Evolutionary conservation across 2,113 vertebrate genomes (phyloP).

Genomic region (Ctenomys sociabilis): DNA sequence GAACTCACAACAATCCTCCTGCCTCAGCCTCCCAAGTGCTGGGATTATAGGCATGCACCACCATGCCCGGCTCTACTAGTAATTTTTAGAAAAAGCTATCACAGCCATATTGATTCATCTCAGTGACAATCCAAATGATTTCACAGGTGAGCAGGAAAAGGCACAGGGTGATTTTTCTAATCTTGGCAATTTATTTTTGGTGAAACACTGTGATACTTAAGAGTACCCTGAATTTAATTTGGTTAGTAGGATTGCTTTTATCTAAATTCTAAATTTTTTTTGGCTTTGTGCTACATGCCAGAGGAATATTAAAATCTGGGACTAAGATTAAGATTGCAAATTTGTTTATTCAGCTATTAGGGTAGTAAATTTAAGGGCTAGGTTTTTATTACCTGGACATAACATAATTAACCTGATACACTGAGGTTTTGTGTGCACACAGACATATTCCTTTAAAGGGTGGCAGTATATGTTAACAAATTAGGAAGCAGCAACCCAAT

Average conservation of each 20-base stretch:
- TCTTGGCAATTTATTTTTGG: slow-evolving; percentile 30
- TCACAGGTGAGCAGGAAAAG: background rate
- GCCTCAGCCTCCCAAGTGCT: no score
- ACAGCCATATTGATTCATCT: background rate
- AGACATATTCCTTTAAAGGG: background rate
- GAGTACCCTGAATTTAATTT: slow-evolving; percentile 24
- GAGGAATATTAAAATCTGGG: slow-evolving; percentile 51
- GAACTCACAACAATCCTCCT: no score
- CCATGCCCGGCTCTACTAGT: no score
- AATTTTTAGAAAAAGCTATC: background rate
- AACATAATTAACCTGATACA: background rate
- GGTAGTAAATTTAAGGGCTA: background rate
- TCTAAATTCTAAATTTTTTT: slow-evolving; percentile 2
- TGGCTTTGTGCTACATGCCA: slow-evolving; percentile 27
- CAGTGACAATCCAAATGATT: background rate
- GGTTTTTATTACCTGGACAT: slow-evolving; percentile 25
- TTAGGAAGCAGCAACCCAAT: slow-evolving; percentile 13
- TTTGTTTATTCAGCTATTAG: slow-evolving; percentile 28
- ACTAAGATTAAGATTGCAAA: background rate
- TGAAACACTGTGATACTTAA: slow-evolving; percentile 44
- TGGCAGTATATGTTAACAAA: background rate
- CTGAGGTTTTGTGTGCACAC: background rate
- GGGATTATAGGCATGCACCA: no score
- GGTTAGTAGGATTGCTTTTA: background rate
- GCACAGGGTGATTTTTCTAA: background rate